Evolutionary conservation across 2,113 vertebrate genomes (phyloP).

Genomic region (Anoplopoma fimbria): DNA sequence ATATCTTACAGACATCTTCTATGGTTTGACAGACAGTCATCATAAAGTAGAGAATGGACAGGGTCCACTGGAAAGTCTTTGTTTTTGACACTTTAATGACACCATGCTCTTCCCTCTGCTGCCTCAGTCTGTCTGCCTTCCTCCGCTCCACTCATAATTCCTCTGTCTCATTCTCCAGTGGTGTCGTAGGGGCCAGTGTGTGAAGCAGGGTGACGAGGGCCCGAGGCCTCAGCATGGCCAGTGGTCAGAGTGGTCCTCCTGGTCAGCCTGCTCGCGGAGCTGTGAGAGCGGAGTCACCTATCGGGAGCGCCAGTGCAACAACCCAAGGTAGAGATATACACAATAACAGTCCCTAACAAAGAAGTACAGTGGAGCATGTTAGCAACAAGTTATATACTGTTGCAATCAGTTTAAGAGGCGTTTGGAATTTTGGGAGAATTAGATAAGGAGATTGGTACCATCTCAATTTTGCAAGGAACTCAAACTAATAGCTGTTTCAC

Average conservation of each 20-base stretch:
- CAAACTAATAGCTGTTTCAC: background rate
- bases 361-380: background rate
- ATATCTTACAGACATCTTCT: conserved; percentile 1
- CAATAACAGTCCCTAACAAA: background rate
- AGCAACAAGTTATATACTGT: background rate
- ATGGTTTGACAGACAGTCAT: conserved; percentile 30
- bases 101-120: conserved; percentile 6
- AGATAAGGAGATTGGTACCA: background rate
- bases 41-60: conserved; percentile 37
- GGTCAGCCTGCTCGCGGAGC: conserved; percentile 90
- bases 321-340: conserved; percentile 82
- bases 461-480: background rate
- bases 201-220: conserved; percentile 89
- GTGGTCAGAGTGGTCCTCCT: conserved; percentile 91
- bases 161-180: conserved; percentile 79
- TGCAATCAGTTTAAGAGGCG: background rate
- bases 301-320: conserved; percentile 89
- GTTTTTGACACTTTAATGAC: conserved; percentile 28
- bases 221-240: conserved; percentile 86
- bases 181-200: conserved; percentile 92
- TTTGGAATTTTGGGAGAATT: background rate
- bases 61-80: conserved; percentile 20
- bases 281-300: conserved; percentile 90
- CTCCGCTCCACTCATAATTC: background rate
- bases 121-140: background rate